These are phyloP conservation scores for Plebejus argus DNA, from an alignment of 2,888 invertebrate genomes.

Conservation along the genomic window DNA sequence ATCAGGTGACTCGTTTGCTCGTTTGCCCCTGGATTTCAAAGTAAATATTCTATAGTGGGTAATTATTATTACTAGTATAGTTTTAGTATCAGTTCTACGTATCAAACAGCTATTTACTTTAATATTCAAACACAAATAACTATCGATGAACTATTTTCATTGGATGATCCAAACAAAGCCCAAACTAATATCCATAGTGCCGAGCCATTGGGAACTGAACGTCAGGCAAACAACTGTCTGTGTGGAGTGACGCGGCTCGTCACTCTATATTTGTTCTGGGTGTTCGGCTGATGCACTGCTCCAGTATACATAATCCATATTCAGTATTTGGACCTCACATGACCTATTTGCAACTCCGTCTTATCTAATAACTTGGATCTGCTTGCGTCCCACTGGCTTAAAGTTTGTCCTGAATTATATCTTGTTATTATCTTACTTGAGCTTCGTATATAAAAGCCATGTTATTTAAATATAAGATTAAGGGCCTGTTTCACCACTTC, in stretches of 20 bases:
- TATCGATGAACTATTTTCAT: not conserved
- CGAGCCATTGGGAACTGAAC: constrained; percentile 10
- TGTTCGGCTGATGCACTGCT: constrained; percentile 3
- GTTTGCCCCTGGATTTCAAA: too few species aligned
- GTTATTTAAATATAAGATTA: too few species aligned
- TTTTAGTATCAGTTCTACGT: not conserved
- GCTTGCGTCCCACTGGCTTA: not conserved
- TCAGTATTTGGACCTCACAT: constrained; percentile 13
- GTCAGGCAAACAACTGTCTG: constrained; percentile 13
- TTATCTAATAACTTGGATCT: not conserved
- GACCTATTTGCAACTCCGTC: constrained; percentile 19
- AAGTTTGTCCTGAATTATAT: not conserved
- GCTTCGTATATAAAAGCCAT: not conserved
- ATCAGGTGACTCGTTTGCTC: too few species aligned
- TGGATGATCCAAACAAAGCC: constrained; percentile 16
- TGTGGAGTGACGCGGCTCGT: not conserved
- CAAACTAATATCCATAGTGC: constrained; percentile 7
- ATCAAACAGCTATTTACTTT: not conserved
- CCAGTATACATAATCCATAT: constrained; percentile 15
- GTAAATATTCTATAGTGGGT: too few species aligned
- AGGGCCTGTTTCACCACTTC: too few species aligned
- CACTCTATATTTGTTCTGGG: not conserved
- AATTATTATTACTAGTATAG: too few species aligned
- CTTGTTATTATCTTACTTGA: not conserved
- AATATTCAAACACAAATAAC: not conserved